Evolutionary conservation across 1,140 invertebrate genomes (phyloP).

Genomic region (Drosophila funebris): DNA sequence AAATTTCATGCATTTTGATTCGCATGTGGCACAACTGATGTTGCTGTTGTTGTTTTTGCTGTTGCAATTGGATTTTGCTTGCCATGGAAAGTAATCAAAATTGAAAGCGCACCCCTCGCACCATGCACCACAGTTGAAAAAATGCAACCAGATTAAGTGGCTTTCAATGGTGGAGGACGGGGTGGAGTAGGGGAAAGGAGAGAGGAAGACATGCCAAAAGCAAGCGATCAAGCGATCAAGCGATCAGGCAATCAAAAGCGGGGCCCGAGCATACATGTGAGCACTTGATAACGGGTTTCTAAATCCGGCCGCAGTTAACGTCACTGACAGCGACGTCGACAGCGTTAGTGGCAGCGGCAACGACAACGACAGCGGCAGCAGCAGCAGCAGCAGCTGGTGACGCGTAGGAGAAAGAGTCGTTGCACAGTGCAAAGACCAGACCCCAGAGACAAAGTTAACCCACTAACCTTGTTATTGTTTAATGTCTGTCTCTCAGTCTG

Average conservation of each 20-base stretch:
- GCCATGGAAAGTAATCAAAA: slow-evolving; percentile 68
- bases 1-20: slow-evolving; percentile 59
- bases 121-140: slow-evolving; percentile 8
- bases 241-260: slow-evolving; percentile 43
- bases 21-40: slow-evolving; percentile 12
- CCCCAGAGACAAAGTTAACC: slow-evolving; percentile 61
- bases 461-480: slow-evolving; percentile 74
- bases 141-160: slow-evolving; percentile 45
- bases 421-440: slow-evolving; percentile 12
- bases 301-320: slow-evolving; percentile 58
- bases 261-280: background rate
- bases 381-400: background rate
- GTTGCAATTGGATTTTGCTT: slow-evolving; percentile 32
- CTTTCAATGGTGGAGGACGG: slow-evolving; percentile 55
- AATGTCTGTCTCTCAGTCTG: background rate
- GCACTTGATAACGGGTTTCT: slow-evolving; percentile 59
- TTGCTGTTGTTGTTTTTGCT: slow-evolving; percentile 9
- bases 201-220: slow-evolving; percentile 34
- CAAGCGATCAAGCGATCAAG: too few relatives aligned
- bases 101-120: slow-evolving; percentile 15
- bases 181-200: background rate
- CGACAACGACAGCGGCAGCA: background rate
- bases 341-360: background rate
- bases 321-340: slow-evolving; percentile 1
- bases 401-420: slow-evolving; percentile 24